These are phyloP conservation scores for Micrastur ruficollis DNA, from an alignment of 2,797 vertebrate genomes.

Conservation along the genomic window DNA sequence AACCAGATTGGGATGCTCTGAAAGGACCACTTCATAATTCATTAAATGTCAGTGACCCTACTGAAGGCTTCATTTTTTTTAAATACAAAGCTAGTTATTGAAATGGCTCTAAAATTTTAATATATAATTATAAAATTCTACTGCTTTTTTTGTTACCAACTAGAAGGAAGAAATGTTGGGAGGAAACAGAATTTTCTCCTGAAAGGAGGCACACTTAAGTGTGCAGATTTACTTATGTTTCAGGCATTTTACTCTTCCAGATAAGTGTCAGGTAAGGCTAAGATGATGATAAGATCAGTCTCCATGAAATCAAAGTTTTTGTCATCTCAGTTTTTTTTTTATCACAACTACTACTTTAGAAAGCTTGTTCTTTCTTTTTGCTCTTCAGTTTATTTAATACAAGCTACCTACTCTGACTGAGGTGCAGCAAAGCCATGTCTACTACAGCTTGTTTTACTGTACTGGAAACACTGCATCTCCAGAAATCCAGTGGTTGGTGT, in stretches of 20 bases:
- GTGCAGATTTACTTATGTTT: not conserved
- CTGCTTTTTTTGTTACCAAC: not conserved
- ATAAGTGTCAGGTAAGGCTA: not conserved
- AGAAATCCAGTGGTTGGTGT: not conserved
- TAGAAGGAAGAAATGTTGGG: not conserved
- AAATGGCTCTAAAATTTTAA: slow-evolving; percentile 9
- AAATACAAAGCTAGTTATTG: not conserved
- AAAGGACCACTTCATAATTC: slow-evolving; percentile 30
- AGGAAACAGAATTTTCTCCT: not conserved
- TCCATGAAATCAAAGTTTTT: not conserved
- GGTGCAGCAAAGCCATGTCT: not conserved
- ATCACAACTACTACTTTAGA: not conserved
- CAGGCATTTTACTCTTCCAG: not conserved
- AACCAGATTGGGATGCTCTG: not conserved
- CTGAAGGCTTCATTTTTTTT: not conserved
- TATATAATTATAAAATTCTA: not conserved
- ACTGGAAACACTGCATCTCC: not conserved
- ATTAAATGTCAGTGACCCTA: not conserved
- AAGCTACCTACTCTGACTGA: not conserved
- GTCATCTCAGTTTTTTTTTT: not conserved
- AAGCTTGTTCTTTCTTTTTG: not conserved
- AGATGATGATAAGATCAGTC: not conserved
- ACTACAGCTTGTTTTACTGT: not conserved
- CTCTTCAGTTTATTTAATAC: not conserved
- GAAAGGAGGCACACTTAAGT: not conserved